Evolutionary conservation across 2,797 vertebrate species (phyloP), one percentile per base, ranked within the genome.

Genomic region (Octomys mimax): DNA sequence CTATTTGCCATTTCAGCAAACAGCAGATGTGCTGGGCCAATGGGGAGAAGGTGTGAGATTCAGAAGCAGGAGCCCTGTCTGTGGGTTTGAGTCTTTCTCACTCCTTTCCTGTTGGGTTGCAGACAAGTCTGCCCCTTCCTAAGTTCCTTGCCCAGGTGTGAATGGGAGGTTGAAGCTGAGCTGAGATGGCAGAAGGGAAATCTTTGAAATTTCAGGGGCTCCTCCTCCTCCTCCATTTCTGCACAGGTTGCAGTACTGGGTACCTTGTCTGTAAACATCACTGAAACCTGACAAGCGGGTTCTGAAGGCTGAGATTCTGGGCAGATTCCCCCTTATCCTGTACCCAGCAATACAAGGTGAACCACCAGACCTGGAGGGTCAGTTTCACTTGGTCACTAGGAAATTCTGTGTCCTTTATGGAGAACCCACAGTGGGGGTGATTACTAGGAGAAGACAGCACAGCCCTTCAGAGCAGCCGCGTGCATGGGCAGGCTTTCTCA

Each of bases 181-280:
- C 68, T 54, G 64, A 79, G n/a, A 68, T 4, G 26, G 7, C 83
- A 82, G 54, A 46, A 42, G 18, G 2, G 31, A 75, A 68, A 36
- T 6, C 7, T 42, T 36, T 11, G 39, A 28, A 54, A 52, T 28
- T 36, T 64, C 13, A 66, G n/a, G 70, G 52, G 46, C 1, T 42
- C 14, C 87, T 61, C 61, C 68, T 33, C 31, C 7, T 26, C 57
- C 11, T 86, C 28, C 36, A 52, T 36, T 31, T 61, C 78, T 14
- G 21, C 4, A 0, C 8, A 1, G 13, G 52, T 1, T 11, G 16
- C 3, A 8, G 54, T 2, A 6, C 0, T 18, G 22, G 77, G 33
- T 21, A 70, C 54, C 90, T 73, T 83, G 61, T 24, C 12, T n/a
- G 31, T 24, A 3, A 71, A 28, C 3, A 18, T 78, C 26, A 22